Percentiles rank a stretch among this genome's conserved stretches.
These are phyloP conservation scores for Cliona cf. orientalis DNA, from an alignment of 37 sponge, comb jelly and placozoan genomes.

Conservation along the genomic window DNA sequence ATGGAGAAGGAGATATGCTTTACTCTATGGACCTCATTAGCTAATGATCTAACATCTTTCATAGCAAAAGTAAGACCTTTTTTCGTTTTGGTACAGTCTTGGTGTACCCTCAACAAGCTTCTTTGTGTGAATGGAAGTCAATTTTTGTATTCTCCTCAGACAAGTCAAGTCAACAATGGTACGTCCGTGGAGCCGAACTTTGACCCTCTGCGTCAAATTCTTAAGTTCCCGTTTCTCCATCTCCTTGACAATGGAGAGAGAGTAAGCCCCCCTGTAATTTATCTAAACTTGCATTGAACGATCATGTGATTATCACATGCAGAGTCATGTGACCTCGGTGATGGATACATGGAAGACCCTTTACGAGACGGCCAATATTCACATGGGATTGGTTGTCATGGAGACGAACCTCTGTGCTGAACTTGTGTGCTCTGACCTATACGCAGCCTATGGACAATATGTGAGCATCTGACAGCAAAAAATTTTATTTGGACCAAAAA, in stretches of 20 bases:
- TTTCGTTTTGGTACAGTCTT: too few relatives aligned
- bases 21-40: neutral
- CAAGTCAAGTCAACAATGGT: slow-evolving; percentile 24
- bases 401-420: slow-evolving; percentile 21
- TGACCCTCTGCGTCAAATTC: neutral
- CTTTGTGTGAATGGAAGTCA: too few relatives aligned
- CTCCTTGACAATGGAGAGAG: neutral
- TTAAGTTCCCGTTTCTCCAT: slow-evolving; percentile 45
- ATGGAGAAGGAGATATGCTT: neutral
- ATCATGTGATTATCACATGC: neutral
- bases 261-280: neutral
- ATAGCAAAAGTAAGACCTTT: neutral
- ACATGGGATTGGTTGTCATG: slow-evolving; percentile 2
- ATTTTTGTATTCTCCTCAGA: slow-evolving; percentile 2
- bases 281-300: neutral
- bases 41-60: neutral
- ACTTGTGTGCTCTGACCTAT: neutral
- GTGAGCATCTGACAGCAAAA: neutral
- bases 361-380: neutral
- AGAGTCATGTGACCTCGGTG: neutral
- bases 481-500: too few relatives aligned
- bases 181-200: slow-evolving; percentile 22
- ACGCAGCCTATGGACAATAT: neutral
- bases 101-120: too few relatives aligned
- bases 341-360: slow-evolving; percentile 17